A percentile compares a stretch with the other conserved stretches of the same genome.
These are phyloP conservation scores for Gerris lacustris DNA, from an alignment of 2,888 invertebrate species.

Conservation along the genomic window DNA sequence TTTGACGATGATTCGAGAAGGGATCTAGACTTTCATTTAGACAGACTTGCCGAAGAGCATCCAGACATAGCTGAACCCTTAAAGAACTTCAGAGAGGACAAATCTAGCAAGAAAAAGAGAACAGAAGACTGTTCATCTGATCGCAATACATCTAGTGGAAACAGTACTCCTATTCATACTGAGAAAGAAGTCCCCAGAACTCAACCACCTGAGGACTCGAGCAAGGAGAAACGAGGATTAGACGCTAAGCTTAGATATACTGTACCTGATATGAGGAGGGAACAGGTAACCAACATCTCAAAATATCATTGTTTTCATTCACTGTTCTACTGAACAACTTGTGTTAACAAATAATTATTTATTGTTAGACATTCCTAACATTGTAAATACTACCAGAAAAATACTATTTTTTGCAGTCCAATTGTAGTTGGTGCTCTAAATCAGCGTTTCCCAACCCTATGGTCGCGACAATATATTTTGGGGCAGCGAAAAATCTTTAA, in stretches of 20 bases:
- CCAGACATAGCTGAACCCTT: conserved; percentile 63
- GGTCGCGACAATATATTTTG: too few species aligned
- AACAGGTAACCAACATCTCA: conserved; percentile 35
- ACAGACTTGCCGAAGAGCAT: conserved; percentile 47
- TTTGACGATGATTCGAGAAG: conserved; percentile 23
- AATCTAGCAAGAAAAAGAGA: conserved; percentile 16
- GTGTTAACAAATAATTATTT: too few species aligned
- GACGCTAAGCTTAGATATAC: conserved; percentile 51
- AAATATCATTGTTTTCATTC: too few species aligned
- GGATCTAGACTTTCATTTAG: conserved; percentile 13
- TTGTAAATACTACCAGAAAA: too few species aligned
- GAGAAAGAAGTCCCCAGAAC: too few species aligned
- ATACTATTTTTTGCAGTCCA: too few species aligned
- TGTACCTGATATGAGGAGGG: conserved; percentile 52
- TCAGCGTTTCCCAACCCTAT: too few species aligned
- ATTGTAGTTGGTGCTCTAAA: too few species aligned
- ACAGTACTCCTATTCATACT: not conserved
- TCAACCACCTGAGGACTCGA: not conserved
- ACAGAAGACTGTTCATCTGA: conserved; percentile 16
- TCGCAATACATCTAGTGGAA: not conserved
- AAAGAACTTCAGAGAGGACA: conserved; percentile 37
- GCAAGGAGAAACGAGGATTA: conserved; percentile 15
- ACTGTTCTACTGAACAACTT: too few species aligned
- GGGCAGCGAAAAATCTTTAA: too few species aligned
- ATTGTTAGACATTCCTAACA: too few species aligned